Base-by-base conservation (phyloP, 2,113 vertebrate genomes). In the Uropsilus gracilis region DNA sequence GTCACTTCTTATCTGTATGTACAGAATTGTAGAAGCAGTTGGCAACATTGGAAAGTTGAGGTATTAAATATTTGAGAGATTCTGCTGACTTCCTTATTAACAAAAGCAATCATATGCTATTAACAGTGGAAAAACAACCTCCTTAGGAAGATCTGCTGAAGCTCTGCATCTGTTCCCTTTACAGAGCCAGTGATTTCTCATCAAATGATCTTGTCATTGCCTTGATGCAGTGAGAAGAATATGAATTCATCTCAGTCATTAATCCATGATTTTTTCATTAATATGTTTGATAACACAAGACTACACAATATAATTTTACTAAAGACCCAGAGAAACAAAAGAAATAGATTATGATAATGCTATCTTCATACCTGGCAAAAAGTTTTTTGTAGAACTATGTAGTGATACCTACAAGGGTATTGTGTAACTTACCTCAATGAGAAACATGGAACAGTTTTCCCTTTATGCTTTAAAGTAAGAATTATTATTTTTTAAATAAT, bases 281-380 rank as follows among this genome's bases (percentile, higher is more conserved):
- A 39, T 73, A 46, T 93, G 20, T 91, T 39, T 97, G 81, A 26
- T 69, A 76, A 39, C 53, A 92, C 64, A 88, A 90, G 50, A 84
- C n/a, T 28, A 86, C 3, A 10, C 53, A 64, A 11, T 90, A 61
- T 32, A 61, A 42, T 78, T 83, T 95, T 85, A 82, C n/a, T 89
- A 34, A 88, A 77, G 50, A 85, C 8, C 39, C 22, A 24, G 30
- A 90, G 66, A 95, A 86, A 50, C 3, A 88, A 72, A 34, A 82
- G 39, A 63, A 73, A 26, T 37, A 85, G 77, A 73, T n/a, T 71
- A 28, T 13, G 63, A 5, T 63, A 30, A 20, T 87, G 24, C 32
- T 18, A 92, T 91, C 5, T 68, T 96, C 20, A 48, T 50, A 14
- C 8, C 28, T 92, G 42, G 6, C 73, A 50, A 68, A 87, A 81